Evolutionary conservation across 2,797 vertebrate genomes (phyloP), one percentile per base, ranked within the genome.

Genomic region (Arctocebus calabarensis): DNA sequence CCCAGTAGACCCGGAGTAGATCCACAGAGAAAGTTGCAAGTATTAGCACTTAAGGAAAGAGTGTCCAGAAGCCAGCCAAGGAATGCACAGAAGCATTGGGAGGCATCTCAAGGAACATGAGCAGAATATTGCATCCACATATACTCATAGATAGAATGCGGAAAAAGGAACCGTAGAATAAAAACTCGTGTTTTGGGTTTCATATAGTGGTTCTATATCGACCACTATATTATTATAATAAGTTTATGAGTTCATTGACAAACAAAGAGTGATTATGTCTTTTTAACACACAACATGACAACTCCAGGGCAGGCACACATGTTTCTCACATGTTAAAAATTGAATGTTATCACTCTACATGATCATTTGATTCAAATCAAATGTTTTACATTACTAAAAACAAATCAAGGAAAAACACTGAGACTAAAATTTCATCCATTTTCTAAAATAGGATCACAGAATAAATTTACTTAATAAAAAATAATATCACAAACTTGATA

Each of bases 391-490:
- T 88, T 81, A 74, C 8, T 57, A 79, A 61, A 93, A 29, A 79
- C 27, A 95, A 88, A 85, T n/a, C 3, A 71, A 81, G 40, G 57
- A 43, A 55, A 90, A 94, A 70, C 16, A n/a, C 2, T 84, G 23
- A 1, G 34, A 81, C 19, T 55, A 70, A 70, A 86, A 61, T 88
- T 90, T 88, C 11, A 91, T 52, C 20, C 10, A 59, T 64, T 90
- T 88, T n/a, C 37, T 88, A 79, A 93, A 84, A 20, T 87, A 29
- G 22, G 57, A 32, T 61, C 34, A 48, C 5, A 34, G 81, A 84
- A 85, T 32, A 84, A 61, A 37, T 70, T 16, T 48, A 70, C 55
- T 83, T 74, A 90, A 77, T 85, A 20, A 91, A 84, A 91, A 93
- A n/a, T 74, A 13, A 45, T 43, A 43, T 52, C 48, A 84, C 66